phyloP scores from a whole-genome alignment of 2,797 vertebrate species.

The Oceanodroma leucorhoa region DNA sequence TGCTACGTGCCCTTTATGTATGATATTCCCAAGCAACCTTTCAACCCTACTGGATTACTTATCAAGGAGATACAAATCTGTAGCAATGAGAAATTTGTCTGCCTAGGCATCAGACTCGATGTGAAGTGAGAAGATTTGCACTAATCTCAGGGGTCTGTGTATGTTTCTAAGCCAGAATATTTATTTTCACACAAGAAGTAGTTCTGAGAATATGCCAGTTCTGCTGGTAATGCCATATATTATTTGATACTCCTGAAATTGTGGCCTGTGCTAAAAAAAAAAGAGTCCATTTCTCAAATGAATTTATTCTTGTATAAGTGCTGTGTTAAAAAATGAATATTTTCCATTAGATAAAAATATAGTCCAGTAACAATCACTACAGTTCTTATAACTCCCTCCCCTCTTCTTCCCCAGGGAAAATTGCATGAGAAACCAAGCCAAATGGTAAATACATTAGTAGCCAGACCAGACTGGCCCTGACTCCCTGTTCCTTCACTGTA shows the following conservation, averaged over 20 bases:
- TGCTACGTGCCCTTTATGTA: background rate
- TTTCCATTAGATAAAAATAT: background rate
- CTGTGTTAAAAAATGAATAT: background rate
- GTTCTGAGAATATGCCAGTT: background rate
- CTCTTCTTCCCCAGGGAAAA: background rate
- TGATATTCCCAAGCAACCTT: background rate
- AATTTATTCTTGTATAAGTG: background rate
- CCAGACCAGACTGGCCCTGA: background rate
- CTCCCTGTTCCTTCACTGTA: background rate
- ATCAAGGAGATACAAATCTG: background rate
- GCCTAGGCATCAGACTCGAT: background rate
- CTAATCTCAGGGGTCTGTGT: background rate
- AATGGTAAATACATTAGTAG: background rate
- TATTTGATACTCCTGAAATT: background rate
- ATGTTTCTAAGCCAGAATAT: background rate
- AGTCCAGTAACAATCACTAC: background rate
- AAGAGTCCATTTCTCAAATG: background rate
- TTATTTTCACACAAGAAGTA: background rate
- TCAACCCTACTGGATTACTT: background rate
- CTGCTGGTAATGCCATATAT: background rate
- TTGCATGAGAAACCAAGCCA: background rate
- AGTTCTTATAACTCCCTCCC: background rate
- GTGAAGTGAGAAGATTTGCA: background rate
- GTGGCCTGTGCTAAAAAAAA: background rate
- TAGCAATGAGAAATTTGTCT: background rate